Conservation (phyloP, 2,797 vertebrate species). For the Thalassophryne amazonica region DNA sequence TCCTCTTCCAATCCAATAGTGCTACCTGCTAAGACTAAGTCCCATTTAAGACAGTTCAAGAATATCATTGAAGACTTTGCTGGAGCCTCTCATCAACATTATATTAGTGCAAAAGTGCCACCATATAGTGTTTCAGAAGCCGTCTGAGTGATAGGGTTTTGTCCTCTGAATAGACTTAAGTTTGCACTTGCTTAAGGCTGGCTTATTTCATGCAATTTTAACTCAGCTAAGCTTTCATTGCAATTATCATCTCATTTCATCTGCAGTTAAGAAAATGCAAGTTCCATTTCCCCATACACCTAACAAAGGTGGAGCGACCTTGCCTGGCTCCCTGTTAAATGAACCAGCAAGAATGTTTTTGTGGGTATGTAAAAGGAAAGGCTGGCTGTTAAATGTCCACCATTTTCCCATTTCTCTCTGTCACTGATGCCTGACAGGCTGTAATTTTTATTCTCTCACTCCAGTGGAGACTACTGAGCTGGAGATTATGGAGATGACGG, state of each 20-base stretch:
- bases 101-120: background rate
- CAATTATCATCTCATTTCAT: constrained; percentile 53
- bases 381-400: constrained; percentile 83
- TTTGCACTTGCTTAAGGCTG: background rate
- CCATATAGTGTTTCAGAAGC: background rate
- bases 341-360: constrained; percentile 79
- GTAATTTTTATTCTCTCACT: constrained; percentile 88
- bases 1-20: too few relatives aligned
- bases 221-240: constrained; percentile 34
- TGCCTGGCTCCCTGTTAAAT: constrained; percentile 83
- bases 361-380: constrained; percentile 56
- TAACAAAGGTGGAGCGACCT: constrained; percentile 81
- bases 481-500: constrained; percentile 84
- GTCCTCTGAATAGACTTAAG: background rate
- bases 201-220: constrained; percentile 7
- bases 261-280: constrained; percentile 62
- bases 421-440: constrained; percentile 87
- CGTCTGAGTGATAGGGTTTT: background rate
- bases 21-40: too few relatives aligned
- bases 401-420: constrained; percentile 86
- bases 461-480: constrained; percentile 82
- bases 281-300: constrained; percentile 78
- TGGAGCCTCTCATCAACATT: background rate
- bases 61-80: background rate
- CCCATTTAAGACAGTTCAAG: too few relatives aligned